These are phyloP conservation scores for Corvus moneduloides DNA, from an alignment of 2,113 vertebrate species.

Conservation along the genomic window DNA sequence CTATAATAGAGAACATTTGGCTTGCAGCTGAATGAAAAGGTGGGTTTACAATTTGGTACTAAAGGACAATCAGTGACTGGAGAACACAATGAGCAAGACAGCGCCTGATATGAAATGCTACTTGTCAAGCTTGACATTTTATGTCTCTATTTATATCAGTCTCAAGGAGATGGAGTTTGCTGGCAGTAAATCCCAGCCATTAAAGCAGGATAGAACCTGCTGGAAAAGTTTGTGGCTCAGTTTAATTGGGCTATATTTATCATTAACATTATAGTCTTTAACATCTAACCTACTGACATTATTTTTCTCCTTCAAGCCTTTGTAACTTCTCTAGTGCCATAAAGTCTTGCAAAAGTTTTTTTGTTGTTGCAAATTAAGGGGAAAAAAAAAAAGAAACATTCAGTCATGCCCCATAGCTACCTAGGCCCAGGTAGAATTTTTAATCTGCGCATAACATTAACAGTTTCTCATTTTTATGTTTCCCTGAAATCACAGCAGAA, in stretches of 20 bases:
- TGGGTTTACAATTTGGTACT: background rate
- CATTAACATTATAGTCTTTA: background rate
- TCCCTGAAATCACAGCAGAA: background rate
- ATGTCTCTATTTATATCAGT: slow-evolving; percentile 14
- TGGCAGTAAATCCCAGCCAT: slow-evolving; percentile 21
- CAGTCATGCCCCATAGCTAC: background rate
- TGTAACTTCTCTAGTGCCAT: background rate
- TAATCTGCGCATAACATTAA: background rate
- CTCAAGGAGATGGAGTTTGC: background rate
- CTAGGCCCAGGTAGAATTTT: background rate
- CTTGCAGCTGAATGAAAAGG: background rate
- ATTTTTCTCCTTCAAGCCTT: background rate
- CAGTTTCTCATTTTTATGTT: background rate
- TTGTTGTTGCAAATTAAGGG: background rate
- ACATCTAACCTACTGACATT: background rate
- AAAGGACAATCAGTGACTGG: background rate
- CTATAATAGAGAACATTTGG: background rate
- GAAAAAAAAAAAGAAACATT: background rate
- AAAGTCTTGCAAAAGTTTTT: background rate
- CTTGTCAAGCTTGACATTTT: slow-evolving; percentile 31
- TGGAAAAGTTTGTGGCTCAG: background rate
- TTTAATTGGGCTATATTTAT: background rate
- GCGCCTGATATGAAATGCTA: background rate
- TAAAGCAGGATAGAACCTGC: background rate
- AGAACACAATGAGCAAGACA: background rate